phyloP scores from a whole-genome alignment of 1,140 invertebrate genomes.

The Brachionus asplanchnoidis region DNA sequence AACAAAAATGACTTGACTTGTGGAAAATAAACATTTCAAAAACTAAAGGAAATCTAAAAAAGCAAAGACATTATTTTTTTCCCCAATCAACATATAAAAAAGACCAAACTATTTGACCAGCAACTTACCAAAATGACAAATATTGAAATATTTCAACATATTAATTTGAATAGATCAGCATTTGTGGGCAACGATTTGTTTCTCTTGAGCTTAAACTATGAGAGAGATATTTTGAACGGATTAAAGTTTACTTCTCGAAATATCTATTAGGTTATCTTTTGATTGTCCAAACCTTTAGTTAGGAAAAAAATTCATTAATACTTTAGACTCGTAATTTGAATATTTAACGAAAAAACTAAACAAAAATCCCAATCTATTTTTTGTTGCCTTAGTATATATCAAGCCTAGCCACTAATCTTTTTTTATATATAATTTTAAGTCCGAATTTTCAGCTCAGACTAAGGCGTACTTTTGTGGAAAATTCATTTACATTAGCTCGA shows the following conservation, averaged over 20 bases:
- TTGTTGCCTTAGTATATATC: not conserved
- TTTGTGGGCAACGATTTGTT: not conserved
- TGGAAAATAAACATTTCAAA: not conserved
- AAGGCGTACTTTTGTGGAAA: not conserved
- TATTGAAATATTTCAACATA: not conserved
- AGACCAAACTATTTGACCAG: not conserved
- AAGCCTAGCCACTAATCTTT: constrained; percentile 10
- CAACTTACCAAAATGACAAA: not conserved
- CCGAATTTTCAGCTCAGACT: constrained; percentile 5
- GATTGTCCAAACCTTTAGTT: not conserved
- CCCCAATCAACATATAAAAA: not conserved
- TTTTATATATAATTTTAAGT: not conserved
- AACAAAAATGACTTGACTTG: not conserved
- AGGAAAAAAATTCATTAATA: constrained; percentile 3
- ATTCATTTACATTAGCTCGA: constrained; percentile 23
- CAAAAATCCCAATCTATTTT: not conserved
- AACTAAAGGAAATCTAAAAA: not conserved
- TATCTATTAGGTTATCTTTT: not conserved
- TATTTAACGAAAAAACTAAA: not conserved
- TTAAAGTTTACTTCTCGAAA: not conserved
- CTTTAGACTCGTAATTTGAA: constrained; percentile 22
- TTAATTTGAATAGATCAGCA: not conserved
- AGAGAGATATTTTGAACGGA: not conserved
- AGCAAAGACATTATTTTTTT: not conserved
- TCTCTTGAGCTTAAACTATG: not conserved